Percentiles rank a stretch among this genome's conserved stretches.
phyloP scores from a whole-genome alignment of 2,888 invertebrate genomes.

The Leptothorax acervorum region DNA sequence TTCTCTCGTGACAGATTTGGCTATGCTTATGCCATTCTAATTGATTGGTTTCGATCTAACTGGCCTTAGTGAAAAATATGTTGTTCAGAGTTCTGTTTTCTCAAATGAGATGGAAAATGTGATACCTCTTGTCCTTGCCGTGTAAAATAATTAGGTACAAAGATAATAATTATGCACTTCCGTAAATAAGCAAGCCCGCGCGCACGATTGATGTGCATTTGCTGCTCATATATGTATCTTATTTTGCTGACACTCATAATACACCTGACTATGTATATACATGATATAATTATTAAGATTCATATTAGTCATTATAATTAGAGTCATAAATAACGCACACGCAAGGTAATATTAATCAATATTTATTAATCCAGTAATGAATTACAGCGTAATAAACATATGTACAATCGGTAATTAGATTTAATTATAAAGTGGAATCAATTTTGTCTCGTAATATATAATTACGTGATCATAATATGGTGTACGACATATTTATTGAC shows the following conservation, averaged over 20 bases:
- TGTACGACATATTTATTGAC: neutral
- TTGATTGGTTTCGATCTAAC: slow-evolving; percentile 31
- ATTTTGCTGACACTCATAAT: neutral
- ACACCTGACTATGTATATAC: neutral
- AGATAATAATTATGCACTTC: neutral
- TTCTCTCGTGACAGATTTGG: neutral
- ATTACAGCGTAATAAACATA: neutral
- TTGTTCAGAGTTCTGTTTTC: neutral
- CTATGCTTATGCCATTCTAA: slow-evolving; percentile 5
- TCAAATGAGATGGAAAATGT: neutral
- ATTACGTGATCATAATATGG: neutral
- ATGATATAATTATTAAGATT: neutral
- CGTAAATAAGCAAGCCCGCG: neutral
- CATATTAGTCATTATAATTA: neutral
- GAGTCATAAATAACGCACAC: neutral
- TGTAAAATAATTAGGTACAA: slow-evolving; percentile 4
- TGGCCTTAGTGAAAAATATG: neutral
- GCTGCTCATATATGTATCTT: neutral
- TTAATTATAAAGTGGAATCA: neutral
- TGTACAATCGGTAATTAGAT: neutral
- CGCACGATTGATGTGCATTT: neutral
- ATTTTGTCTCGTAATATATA: neutral
- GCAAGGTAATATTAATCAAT: slow-evolving; percentile 13
- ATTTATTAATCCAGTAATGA: slow-evolving; percentile 12
- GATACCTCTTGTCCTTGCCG: neutral